phyloP scores from a whole-genome alignment of 2,797 vertebrate genomes.

The Tadarida brasiliensis region DNA sequence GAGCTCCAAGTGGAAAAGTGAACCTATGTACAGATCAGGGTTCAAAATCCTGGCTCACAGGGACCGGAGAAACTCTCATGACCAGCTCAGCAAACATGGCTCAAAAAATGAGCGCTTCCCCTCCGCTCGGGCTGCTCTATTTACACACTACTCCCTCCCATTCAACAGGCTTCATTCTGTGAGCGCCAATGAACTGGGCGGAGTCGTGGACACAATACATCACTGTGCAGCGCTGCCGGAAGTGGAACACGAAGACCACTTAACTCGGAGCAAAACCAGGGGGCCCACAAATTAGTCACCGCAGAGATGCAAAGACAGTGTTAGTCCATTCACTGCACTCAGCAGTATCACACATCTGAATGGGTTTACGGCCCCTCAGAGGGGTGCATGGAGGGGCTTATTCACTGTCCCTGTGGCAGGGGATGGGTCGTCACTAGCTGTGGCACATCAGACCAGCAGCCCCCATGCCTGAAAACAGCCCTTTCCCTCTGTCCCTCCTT shows the following conservation, averaged over 20 bases:
- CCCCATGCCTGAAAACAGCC: background rate
- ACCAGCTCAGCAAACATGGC: background rate
- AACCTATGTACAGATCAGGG: background rate
- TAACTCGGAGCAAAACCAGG: constrained; percentile 75
- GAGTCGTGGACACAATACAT: constrained; percentile 61
- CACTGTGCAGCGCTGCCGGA: constrained; percentile 65
- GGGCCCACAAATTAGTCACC: constrained; percentile 76
- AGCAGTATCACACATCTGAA: constrained; percentile 47
- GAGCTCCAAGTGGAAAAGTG: background rate
- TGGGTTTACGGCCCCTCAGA: constrained; percentile 20
- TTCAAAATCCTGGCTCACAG: constrained; percentile 58
- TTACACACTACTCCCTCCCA: constrained; percentile 67
- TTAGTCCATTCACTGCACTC: constrained; percentile 57
- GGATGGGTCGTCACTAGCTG: background rate
- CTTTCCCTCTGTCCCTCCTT: background rate
- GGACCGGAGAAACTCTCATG: constrained; percentile 47
- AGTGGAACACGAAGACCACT: constrained; percentile 78
- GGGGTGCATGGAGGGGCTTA: background rate
- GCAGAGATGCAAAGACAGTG: constrained; percentile 54
- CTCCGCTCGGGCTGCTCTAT: background rate
- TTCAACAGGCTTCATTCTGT: constrained; percentile 64
- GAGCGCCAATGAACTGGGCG: constrained; percentile 33
- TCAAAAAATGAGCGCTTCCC: constrained; percentile 19
- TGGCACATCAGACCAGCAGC: background rate
- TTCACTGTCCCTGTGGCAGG: background rate